A percentile compares a stretch with the other conserved stretches of the same genome.
These are phyloP conservation scores for Chionomys nivalis DNA, from an alignment of 2,113 vertebrate genomes.

Conservation along the genomic window DNA sequence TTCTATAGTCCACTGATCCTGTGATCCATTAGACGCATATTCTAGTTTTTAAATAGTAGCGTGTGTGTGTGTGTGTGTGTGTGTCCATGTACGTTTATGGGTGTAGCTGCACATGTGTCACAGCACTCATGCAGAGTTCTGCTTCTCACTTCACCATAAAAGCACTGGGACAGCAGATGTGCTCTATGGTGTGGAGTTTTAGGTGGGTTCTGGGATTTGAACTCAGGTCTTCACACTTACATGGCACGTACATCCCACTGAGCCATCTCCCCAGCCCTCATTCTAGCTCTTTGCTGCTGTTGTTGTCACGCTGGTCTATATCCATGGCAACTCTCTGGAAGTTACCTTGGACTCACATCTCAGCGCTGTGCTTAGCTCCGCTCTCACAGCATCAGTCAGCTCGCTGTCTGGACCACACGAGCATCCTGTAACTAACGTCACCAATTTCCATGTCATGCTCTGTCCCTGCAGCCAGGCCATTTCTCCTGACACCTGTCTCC, in stretches of 20 bases:
- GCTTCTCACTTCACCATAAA: background rate
- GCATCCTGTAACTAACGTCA: background rate
- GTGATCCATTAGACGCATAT: background rate
- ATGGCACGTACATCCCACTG: background rate
- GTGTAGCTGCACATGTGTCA: background rate
- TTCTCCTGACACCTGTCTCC: background rate
- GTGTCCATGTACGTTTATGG: background rate
- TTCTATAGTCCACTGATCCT: background rate
- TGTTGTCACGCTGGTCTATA: background rate
- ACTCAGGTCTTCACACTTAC: background rate
- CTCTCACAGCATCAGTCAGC: no score
- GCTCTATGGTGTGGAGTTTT: background rate
- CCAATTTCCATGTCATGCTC: background rate
- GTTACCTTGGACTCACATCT: background rate
- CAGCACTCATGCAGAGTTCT: background rate
- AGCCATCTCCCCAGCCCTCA: background rate
- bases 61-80: no score
- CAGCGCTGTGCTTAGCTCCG: background rate
- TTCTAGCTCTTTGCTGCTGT: background rate
- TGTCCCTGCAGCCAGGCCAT: background rate
- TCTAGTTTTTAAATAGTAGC: background rate
- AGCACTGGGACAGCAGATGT: accelerated
- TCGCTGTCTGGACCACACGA: background rate
- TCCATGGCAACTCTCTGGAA: background rate
- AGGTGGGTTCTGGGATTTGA: background rate